Evolutionary conservation across 2,888 invertebrate species (phyloP).

Genomic region (Eilema caniola): DNA sequence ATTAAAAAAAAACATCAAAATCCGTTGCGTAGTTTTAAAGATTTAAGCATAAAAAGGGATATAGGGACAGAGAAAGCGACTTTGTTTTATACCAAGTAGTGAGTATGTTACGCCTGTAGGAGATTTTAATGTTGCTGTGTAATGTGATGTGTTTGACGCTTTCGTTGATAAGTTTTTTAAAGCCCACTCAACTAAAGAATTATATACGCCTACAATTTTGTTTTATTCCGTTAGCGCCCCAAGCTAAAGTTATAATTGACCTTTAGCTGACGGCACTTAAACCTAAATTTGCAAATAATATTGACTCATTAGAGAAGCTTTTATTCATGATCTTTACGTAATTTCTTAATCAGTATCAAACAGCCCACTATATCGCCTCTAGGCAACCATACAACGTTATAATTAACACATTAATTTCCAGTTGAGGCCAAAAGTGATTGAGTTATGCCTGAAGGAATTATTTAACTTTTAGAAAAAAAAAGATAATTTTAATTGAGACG

Average conservation of each 20-base stretch:
- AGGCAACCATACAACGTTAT: constrained; percentile 31
- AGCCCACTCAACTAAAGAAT: neutral
- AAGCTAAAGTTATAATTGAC: constrained; percentile 16
- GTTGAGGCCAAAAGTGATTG: constrained; percentile 27
- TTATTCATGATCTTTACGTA: constrained; percentile 33
- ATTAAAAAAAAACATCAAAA: too few species aligned
- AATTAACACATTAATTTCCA: constrained; percentile 33
- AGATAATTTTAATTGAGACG: constrained; percentile 8
- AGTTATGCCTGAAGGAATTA: constrained; percentile 31
- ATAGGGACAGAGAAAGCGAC: too few species aligned
- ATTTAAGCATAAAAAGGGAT: too few species aligned
- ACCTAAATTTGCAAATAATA: constrained; percentile 19
- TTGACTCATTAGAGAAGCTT: constrained; percentile 26
- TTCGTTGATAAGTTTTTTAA: constrained; percentile 1
- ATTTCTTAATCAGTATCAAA: constrained; percentile 34
- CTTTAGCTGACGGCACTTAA: constrained; percentile 11
- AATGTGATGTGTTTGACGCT: neutral
- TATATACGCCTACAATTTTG: constrained; percentile 11
- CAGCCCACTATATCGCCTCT: constrained; percentile 20
- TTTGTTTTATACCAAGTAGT: too few species aligned
- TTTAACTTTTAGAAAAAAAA: constrained; percentile 27
- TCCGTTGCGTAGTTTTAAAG: too few species aligned
- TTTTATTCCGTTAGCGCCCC: constrained; percentile 6
- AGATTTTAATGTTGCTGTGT: neutral
- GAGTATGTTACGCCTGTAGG: neutral